Evolutionary conservation across 2,888 invertebrate genomes (phyloP).

Genomic region (Dryococelus australis): DNA sequence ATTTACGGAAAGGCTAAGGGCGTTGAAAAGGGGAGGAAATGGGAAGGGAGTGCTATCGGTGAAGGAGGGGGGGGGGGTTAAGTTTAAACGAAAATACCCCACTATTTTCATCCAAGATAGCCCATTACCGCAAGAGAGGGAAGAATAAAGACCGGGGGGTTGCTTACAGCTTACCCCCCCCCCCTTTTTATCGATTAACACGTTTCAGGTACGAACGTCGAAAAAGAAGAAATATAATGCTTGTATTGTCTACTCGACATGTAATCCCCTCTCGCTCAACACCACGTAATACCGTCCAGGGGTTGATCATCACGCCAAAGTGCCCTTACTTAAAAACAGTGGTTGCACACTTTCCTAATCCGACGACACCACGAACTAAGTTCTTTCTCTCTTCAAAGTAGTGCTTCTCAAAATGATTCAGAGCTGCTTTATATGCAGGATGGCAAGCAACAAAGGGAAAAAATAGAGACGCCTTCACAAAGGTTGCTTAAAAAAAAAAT

Average conservation of each 20-base stretch:
- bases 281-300: no score
- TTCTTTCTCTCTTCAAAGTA: no score
- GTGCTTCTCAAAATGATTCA: no score
- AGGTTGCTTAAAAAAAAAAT: no score
- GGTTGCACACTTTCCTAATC: no score
- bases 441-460: no score
- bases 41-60: no score
- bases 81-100: constrained; percentile 8
- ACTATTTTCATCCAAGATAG: not conserved
- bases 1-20: not conserved
- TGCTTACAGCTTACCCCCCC: not conserved
- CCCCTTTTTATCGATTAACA: not conserved
- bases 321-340: no score
- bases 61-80: not conserved
- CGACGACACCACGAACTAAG: no score
- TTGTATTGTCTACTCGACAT: not conserved
- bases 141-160: not conserved
- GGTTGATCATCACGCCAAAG: no score
- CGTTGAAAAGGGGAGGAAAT: not conserved
- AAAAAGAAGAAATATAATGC: not conserved
- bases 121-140: not conserved
- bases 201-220: not conserved
- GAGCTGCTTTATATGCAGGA: no score
- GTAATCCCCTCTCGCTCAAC: not conserved
- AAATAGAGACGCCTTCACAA: no score